Evolutionary conservation across 2,113 vertebrate species (phyloP), one percentile per base, ranked within the genome.

Genomic region (Carassius carassius): DNA sequence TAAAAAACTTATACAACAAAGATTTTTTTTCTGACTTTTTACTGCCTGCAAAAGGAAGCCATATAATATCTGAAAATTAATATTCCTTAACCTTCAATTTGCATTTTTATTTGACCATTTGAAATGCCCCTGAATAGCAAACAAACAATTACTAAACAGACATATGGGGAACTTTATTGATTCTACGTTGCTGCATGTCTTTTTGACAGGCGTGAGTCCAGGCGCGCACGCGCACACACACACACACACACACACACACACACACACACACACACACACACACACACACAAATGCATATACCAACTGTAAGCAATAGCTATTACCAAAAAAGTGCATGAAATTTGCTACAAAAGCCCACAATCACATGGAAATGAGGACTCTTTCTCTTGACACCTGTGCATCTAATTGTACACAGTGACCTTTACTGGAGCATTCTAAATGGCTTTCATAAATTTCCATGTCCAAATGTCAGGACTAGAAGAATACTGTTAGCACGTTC

Each of bases 401-500:
- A 86, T 75, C 88, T 91, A 91, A 89, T 90, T 87, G 86, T 83
- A 86, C 62, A 84, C 77, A 7, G 81, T 90, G 91, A 93, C 92
- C 92, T 94, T 93, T 92, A 41, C 56, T 13, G 5, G 37, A 74
- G 77, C 69, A 85, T 84, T 75, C 87, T 87, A 85, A 90, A 89
- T 83, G 80, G 86, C 90, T 91, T 90, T 87, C 81, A 87, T 86
- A 90, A 87, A 91, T 91, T 92, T 84, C 63, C 75, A 85, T 85
- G 82, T 85, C 78, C 85, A 92, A 94, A 92, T 94, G 92, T 92
- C 91, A 94, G 54, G 74, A 84, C 77, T 81, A 86, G 89, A 86
- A 82, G 88, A 91, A 90, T 91, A 81, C 54, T 32, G 79, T 70
- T 70, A 41, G 29, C 63, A 51, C 79, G 70, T 81, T 54, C 41